Percentiles rank a stretch among this genome's conserved stretches.
Evolutionary conservation across 2,888 invertebrate species (phyloP).

Genomic region (Polydrusus pterygomalis): DNA sequence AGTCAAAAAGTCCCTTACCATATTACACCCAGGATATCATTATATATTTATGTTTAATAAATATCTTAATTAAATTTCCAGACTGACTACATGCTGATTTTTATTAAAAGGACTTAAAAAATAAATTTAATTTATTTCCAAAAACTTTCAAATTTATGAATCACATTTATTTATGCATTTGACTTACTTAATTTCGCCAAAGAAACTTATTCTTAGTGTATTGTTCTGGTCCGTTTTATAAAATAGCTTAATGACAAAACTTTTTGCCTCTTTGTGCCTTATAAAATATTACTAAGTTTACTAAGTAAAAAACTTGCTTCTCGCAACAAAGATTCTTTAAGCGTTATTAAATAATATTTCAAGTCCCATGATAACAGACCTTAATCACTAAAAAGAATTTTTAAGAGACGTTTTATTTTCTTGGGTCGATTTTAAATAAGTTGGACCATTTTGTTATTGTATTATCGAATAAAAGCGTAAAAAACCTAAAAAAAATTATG

Average conservation of each 20-base stretch:
- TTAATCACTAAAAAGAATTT: slow-evolving; percentile 38
- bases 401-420: slow-evolving; percentile 17
- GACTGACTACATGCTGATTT: too few relatives aligned
- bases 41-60: too few relatives aligned
- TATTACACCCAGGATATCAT: too few relatives aligned
- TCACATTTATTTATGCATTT: background rate
- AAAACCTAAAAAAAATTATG: background rate
- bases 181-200: slow-evolving; percentile 20
- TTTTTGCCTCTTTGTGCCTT: slow-evolving; percentile 39
- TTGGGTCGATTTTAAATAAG: slow-evolving; percentile 10
- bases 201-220: slow-evolving; percentile 10
- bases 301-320: slow-evolving; percentile 26
- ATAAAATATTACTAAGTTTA: slow-evolving; percentile 38
- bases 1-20: too few relatives aligned
- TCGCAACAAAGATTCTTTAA: slow-evolving; percentile 39
- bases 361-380: slow-evolving; percentile 31
- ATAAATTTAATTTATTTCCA: too few relatives aligned
- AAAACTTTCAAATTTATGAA: background rate
- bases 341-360: slow-evolving; percentile 43
- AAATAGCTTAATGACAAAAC: slow-evolving; percentile 44
- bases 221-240: slow-evolving; percentile 43
- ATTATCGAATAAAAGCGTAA: slow-evolving; percentile 17
- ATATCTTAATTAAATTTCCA: too few relatives aligned
- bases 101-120: too few relatives aligned
- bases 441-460: slow-evolving; percentile 13